Percentiles rank a stretch among this genome's conserved stretches.
phyloP scores from a whole-genome alignment of 2,888 invertebrate genomes.

The Xestia sexstrigata region DNA sequence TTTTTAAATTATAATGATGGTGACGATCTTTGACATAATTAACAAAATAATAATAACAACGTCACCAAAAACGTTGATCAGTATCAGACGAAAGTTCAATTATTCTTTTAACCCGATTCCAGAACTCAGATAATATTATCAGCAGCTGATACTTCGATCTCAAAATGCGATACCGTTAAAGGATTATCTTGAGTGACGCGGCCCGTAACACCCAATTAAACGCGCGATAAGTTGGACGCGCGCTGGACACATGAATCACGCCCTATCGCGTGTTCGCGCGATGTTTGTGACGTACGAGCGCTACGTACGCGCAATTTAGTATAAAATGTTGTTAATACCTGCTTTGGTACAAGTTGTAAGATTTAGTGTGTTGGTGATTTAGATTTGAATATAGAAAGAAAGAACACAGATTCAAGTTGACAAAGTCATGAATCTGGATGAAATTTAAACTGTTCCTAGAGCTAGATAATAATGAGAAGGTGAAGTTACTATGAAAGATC shows the following conservation, averaged over 20 bases:
- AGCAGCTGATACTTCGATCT: slow-evolving; percentile 80
- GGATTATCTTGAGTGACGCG: slow-evolving; percentile 85
- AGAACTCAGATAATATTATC: slow-evolving; percentile 70
- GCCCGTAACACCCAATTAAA: slow-evolving; percentile 84
- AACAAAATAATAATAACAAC: not conserved
- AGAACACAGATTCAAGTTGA: not conserved
- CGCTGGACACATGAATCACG: slow-evolving; percentile 76
- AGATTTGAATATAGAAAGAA: not conserved
- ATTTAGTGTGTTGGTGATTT: not conserved
- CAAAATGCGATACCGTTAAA: slow-evolving; percentile 80
- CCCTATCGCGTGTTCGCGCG: slow-evolving; percentile 64
- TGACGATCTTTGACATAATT: not conserved
- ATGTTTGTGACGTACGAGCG: slow-evolving; percentile 65
- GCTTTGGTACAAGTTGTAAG: not conserved
- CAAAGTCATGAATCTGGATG: not conserved
- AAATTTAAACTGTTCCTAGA: not conserved
- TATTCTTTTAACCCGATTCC: not conserved
- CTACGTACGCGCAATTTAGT: slow-evolving; percentile 40
- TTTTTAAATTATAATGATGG: not conserved
- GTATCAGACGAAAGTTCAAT: not conserved
- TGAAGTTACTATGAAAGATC: not conserved
- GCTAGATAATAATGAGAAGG: not conserved
- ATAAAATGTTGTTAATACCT: slow-evolving; percentile 28
- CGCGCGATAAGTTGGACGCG: slow-evolving; percentile 77
- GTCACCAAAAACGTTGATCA: not conserved